phyloP scores from a whole-genome alignment of 2,888 invertebrate species.

The Troides helena region DNA sequence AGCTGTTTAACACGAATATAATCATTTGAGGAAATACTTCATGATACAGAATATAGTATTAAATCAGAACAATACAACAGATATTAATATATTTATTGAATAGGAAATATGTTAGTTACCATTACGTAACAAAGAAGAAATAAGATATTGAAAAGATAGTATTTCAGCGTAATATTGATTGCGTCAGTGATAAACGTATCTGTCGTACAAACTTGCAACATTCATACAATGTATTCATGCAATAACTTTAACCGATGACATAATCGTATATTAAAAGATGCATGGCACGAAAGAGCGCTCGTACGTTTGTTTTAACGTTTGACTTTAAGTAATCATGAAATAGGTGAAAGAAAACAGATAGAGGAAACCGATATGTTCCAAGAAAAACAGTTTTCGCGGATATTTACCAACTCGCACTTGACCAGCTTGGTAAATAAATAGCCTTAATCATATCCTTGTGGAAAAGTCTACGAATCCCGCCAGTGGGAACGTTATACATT shows the following conservation, averaged over 20 bases:
- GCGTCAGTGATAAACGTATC: neutral
- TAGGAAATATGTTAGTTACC: neutral
- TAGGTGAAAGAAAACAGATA: too few species aligned
- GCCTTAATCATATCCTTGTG: too few species aligned
- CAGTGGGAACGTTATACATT: too few species aligned
- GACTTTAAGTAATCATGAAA: too few species aligned
- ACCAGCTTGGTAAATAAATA: too few species aligned
- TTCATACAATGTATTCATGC: conserved; percentile 1
- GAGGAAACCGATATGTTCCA: too few species aligned
- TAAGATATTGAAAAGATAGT: neutral
- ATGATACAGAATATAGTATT: neutral
- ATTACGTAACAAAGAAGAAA: conserved; percentile 5
- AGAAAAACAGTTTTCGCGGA: too few species aligned
- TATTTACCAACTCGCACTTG: too few species aligned
- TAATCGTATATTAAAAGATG: neutral
- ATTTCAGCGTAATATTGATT: neutral
- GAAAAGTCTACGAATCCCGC: too few species aligned
- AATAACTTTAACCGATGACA: conserved; percentile 1
- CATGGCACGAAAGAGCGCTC: neutral
- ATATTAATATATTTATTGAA: neutral
- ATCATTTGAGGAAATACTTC: neutral
- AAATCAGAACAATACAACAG: neutral
- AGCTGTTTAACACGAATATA: neutral
- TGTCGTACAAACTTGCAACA: neutral
- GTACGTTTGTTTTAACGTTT: neutral